Conservation (phyloP, 64 coral and sea anemone genomes). For the Platygyra sinensis region DNA sequence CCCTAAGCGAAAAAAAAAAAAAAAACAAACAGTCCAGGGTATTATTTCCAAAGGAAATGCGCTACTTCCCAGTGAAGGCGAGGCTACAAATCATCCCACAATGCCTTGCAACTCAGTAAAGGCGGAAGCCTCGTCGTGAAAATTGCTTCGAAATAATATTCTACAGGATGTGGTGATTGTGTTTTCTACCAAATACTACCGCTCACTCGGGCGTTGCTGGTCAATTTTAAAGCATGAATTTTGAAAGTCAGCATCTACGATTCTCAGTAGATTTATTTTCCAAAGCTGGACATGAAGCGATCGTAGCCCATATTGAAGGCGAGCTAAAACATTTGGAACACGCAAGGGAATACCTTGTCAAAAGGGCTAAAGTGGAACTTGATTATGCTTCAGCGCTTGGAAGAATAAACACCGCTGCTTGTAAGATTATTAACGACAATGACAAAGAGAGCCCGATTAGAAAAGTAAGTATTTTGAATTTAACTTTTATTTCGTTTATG, state of each 20-base stretch:
- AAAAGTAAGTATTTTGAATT: slow-evolving; percentile 55
- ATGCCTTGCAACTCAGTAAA: neutral
- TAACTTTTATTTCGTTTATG: neutral
- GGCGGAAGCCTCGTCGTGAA: slow-evolving; percentile 15
- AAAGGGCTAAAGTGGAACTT: slow-evolving; percentile 74
- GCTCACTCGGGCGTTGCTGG: neutral
- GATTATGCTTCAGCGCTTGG: slow-evolving; percentile 79
- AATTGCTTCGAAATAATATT: neutral
- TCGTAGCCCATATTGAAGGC: slow-evolving; percentile 72
- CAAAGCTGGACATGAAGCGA: slow-evolving; percentile 85
- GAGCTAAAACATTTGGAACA: slow-evolving; percentile 83
- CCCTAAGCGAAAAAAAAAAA: too few species aligned
- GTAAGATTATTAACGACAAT: slow-evolving; percentile 49
- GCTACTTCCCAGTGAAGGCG: too few species aligned
- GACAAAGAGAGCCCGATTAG: slow-evolving; percentile 68
- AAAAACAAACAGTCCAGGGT: too few species aligned
- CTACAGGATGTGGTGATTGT: slow-evolving; percentile 32
- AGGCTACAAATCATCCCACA: slow-evolving; percentile 28
- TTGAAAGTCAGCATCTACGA: slow-evolving; percentile 33
- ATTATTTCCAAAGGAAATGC: too few species aligned
- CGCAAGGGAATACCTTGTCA: slow-evolving; percentile 65
- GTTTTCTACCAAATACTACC: slow-evolving; percentile 9
- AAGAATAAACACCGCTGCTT: slow-evolving; percentile 75
- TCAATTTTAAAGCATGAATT: slow-evolving; percentile 12
- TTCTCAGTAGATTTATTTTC: slow-evolving; percentile 77